Evolutionary conservation across 2,797 vertebrate genomes (phyloP).

Genomic region (Syndactyla subalaris): DNA sequence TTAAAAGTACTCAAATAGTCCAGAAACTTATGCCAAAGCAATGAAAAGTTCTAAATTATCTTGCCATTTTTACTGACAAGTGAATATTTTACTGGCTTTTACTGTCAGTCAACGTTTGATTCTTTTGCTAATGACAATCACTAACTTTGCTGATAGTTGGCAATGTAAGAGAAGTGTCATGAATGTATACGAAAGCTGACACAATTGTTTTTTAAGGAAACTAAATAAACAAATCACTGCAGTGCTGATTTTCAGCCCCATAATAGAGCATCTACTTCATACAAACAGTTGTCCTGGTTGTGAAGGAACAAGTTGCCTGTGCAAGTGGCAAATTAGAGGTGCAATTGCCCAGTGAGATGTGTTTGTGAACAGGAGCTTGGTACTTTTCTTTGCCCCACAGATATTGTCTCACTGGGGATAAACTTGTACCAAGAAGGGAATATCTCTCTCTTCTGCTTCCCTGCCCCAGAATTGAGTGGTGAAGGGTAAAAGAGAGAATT

Average conservation of each 20-base stretch:
- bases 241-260: neutral
- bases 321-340: neutral
- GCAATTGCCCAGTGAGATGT: neutral
- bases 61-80: slow-evolving; percentile 60
- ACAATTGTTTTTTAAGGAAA: neutral
- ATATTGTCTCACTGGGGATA: neutral
- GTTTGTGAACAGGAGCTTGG: neutral
- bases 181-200: neutral
- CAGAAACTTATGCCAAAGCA: slow-evolving; percentile 56
- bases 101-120: slow-evolving; percentile 55
- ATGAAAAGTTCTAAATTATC: slow-evolving; percentile 64
- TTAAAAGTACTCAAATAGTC: slow-evolving; percentile 46
- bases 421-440: neutral
- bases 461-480: neutral
- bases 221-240: slow-evolving; percentile 32
- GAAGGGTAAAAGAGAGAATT: neutral
- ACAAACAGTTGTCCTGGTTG: neutral
- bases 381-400: neutral
- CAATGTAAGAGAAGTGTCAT: neutral
- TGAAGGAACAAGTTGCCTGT: neutral
- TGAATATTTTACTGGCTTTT: slow-evolving; percentile 51
- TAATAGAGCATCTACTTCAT: neutral
- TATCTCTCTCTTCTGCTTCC: neutral
- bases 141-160: slow-evolving; percentile 24
- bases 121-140: slow-evolving; percentile 39